Percentiles rank a stretch among this genome's conserved stretches.
Conservation (phyloP, 2,888 invertebrate genomes). For the Andrena bucephala region DNA sequence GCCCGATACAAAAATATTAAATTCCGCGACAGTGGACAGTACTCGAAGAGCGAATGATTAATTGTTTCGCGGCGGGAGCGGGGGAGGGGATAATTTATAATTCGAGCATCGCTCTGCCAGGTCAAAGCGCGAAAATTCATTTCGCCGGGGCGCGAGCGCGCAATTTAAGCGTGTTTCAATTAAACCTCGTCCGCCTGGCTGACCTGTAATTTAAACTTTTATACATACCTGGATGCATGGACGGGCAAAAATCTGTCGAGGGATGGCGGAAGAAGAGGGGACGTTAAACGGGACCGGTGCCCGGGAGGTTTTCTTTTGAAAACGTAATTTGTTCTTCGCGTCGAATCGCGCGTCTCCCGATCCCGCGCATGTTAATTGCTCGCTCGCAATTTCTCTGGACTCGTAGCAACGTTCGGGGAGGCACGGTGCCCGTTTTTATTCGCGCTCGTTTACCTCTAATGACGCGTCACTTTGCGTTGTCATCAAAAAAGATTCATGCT, state of each 20-base stretch:
- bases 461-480: constrained; percentile 49
- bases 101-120: neutral
- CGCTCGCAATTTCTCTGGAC: constrained; percentile 5
- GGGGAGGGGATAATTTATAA: constrained; percentile 15
- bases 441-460: constrained; percentile 49
- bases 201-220: constrained; percentile 44
- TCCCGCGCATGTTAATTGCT: constrained; percentile 46
- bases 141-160: neutral
- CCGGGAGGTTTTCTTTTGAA: neutral
- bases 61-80: constrained; percentile 13
- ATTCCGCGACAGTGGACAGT: neutral
- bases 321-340: neutral
- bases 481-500: constrained; percentile 42
- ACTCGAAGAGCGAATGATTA: constrained; percentile 2
- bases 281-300: constrained; percentile 13
- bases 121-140: constrained; percentile 27
- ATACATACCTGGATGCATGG: neutral
- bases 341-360: constrained; percentile 21
- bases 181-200: constrained; percentile 29
- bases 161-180: constrained; percentile 47
- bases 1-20: neutral
- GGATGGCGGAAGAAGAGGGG: constrained; percentile 6
- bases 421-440: constrained; percentile 33
- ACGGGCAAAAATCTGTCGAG: neutral
- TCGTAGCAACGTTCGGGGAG: constrained; percentile 14